These are phyloP conservation scores for Corapipo altera DNA, from an alignment of 2,113 vertebrate genomes.

Conservation along the genomic window DNA sequence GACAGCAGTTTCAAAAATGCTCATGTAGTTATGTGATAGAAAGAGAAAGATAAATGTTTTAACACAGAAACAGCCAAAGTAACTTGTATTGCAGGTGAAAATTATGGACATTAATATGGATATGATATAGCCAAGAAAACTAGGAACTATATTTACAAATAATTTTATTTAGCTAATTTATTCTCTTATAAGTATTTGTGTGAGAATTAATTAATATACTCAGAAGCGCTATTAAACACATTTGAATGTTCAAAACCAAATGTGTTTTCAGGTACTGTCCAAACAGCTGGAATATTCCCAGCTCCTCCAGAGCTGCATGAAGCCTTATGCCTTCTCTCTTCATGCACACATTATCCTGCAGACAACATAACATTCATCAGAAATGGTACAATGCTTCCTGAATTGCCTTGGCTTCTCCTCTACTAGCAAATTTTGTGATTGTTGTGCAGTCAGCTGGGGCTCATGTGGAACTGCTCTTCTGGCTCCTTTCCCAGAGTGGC, in stretches of 20 bases:
- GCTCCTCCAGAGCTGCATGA: neutral
- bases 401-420: neutral
- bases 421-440: neutral
- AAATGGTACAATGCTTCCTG: neutral
- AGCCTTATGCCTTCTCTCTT: neutral
- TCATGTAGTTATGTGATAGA: neutral
- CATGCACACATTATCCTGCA: neutral
- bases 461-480: accelerated
- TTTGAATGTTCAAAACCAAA: neutral
- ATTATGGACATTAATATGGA: neutral
- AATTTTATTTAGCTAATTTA: neutral
- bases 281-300: neutral
- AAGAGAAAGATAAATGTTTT: neutral
- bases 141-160: neutral
- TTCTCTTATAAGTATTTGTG: neutral
- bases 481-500: neutral
- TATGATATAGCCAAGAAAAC: neutral
- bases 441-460: too few species aligned
- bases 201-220: neutral
- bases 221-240: neutral
- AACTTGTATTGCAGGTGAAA: neutral
- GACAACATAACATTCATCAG: neutral
- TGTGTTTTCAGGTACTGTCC: neutral
- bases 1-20: neutral
- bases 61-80: neutral